Evolutionary conservation across 2,888 invertebrate genomes (phyloP).

Genomic region (Hyppa rectilinea): DNA sequence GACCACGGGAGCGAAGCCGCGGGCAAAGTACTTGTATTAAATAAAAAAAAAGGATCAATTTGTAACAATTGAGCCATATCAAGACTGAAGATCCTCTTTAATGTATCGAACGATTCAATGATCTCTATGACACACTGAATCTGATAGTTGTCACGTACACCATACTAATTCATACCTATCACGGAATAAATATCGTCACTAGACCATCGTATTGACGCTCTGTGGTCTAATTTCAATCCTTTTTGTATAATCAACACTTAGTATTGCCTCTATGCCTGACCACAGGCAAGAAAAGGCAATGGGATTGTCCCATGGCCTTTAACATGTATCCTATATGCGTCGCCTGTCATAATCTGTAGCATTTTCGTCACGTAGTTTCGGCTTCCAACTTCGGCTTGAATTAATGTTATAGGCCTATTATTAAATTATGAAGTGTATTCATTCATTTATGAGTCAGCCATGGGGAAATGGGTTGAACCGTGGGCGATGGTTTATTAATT

Average conservation of each 20-base stretch:
- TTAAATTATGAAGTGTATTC: conserved; percentile 43
- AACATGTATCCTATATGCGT: conserved; percentile 50
- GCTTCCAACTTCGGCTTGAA: conserved; percentile 22
- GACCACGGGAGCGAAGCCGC: too few species aligned
- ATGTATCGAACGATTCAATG: conserved; percentile 24
- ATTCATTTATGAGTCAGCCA: conserved; percentile 54
- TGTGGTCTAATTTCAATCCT: conserved; percentile 72
- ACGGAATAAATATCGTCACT: conserved; percentile 49
- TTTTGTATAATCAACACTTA: conserved; percentile 58
- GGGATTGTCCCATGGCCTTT: conserved; percentile 53
- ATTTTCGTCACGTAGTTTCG: conserved; percentile 56
- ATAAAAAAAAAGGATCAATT: not conserved
- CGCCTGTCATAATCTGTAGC: conserved; percentile 37
- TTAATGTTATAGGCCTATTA: conserved; percentile 43
- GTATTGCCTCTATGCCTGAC: conserved; percentile 52
- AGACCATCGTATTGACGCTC: conserved; percentile 47
- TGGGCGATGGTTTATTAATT: conserved; percentile 60
- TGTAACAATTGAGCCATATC: conserved; percentile 7
- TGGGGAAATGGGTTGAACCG: conserved; percentile 31
- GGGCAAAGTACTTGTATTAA: too few species aligned
- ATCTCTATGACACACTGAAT: conserved; percentile 41
- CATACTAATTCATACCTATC: conserved; percentile 32
- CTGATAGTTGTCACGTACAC: conserved; percentile 60
- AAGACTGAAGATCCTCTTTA: conserved; percentile 19
- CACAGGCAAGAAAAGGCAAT: conserved; percentile 35